These are phyloP conservation scores for Psylliodes chrysocephalus DNA, from an alignment of 2,888 invertebrate species.

Conservation along the genomic window DNA sequence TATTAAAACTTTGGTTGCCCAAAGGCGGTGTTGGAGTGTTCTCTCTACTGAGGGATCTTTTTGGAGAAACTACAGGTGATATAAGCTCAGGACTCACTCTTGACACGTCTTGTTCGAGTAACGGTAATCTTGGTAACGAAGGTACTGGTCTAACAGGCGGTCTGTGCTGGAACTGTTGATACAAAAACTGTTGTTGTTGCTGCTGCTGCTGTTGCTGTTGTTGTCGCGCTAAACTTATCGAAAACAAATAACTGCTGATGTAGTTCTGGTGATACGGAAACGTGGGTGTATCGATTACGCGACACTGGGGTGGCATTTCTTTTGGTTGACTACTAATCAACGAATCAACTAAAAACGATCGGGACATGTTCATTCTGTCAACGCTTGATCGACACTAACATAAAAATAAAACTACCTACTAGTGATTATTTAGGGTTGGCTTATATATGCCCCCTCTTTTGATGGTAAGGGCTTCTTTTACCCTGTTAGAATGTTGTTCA, in stretches of 20 bases:
- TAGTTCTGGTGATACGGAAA: slow-evolving; percentile 74
- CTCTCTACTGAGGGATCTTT: slow-evolving; percentile 64
- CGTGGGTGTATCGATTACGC: slow-evolving; percentile 65
- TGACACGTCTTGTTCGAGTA: not conserved
- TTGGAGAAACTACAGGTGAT: slow-evolving; percentile 41
- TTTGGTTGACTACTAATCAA: slow-evolving; percentile 76
- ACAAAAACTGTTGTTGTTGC: slow-evolving; percentile 55
- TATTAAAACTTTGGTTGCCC: slow-evolving; percentile 58
- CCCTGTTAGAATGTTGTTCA: slow-evolving; percentile 53
- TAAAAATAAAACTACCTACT: not conserved
- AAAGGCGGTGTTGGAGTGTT: slow-evolving; percentile 69
- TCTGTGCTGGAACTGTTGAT: slow-evolving; percentile 52
- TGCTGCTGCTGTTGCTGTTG: slow-evolving; percentile 60
- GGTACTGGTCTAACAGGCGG: slow-evolving; percentile 54
- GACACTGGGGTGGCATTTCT: slow-evolving; percentile 62
- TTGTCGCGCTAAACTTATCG: slow-evolving; percentile 72
- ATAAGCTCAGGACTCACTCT: slow-evolving; percentile 14
- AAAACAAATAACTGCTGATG: slow-evolving; percentile 73
- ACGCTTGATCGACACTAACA: not conserved
- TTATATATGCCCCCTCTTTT: slow-evolving; percentile 57
- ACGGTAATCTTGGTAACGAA: slow-evolving; percentile 49
- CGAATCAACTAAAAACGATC: slow-evolving; percentile 84
- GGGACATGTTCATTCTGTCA: slow-evolving; percentile 72
- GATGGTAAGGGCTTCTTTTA: slow-evolving; percentile 47
- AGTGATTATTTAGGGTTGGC: slow-evolving; percentile 29